Evolutionary conservation across 2,888 invertebrate species (phyloP), one percentile per base, ranked within the genome.

Genomic region (Xanthorhoe designata): DNA sequence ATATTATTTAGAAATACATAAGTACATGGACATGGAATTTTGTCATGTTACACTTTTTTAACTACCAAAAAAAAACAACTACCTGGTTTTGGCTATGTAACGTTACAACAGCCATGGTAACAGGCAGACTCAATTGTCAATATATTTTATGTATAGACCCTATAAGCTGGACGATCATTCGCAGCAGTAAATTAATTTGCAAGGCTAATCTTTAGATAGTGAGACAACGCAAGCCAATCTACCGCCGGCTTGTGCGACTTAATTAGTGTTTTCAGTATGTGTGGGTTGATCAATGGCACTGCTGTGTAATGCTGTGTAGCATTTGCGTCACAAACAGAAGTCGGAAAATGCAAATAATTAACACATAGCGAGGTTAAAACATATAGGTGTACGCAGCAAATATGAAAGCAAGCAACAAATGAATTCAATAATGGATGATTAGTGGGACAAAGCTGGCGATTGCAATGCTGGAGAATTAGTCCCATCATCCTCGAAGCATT

Each of bases 241-340:
- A 78, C 81, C 80, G 67, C 78, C 73, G 77, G 63, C 75, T 75
- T 75, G 70, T 77, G 79, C 66, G 72, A 42, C 75, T 76, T 83
- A 83, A 85, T 84, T 83, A 85, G 82, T 79, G 71, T 66, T 71
- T 58, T 50, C 54, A 57, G 85, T 84, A 83, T 82, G 84, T 76
- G 82, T 69, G 32, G 32, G 8, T 32, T 32, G 70, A 66, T 83
- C 81, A 78, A 81, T 79, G 70, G 71, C 72, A 77, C 78, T 72
- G 75, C 83, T 86, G 85, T 80, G 81, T 29, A 24, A 24, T n/a
- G 4, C 24, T 24, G 24, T n/a, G n/a, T 17, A 18, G 29, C 47
- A n/a, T 47, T 47, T 59, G 53, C 64, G 53, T 60, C 64, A 54
- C 32, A 32, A 32, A 7, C 32, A 42, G 18, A 63, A 58, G 52